Evolutionary conservation across 2,888 invertebrate genomes (phyloP).

Genomic region (Liodrosophila aerea): DNA sequence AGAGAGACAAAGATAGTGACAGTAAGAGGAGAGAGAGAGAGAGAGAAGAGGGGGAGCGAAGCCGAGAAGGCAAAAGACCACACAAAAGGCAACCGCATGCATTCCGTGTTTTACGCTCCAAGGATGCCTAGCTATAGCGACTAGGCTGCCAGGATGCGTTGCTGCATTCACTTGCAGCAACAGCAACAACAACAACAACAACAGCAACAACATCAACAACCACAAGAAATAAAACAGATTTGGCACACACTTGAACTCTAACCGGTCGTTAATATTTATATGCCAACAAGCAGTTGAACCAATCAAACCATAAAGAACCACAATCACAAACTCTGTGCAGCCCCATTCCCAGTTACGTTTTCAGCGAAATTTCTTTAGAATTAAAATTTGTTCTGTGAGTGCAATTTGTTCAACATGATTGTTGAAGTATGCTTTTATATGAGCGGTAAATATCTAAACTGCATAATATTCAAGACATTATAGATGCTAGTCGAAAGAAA

Average conservation of each 20-base stretch:
- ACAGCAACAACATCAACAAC: conserved; percentile 1
- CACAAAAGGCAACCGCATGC: conserved; percentile 29
- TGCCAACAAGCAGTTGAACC: conserved; percentile 42
- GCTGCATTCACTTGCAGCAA: conserved; percentile 10
- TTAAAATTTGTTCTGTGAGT: too few relatives aligned
- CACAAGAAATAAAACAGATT: conserved; percentile 20
- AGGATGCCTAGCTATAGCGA: conserved; percentile 38
- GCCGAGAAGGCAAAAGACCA: too few relatives aligned
- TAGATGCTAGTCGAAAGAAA: too few relatives aligned
- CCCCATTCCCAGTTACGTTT: background rate
- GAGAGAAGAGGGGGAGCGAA: too few relatives aligned
- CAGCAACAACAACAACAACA: conserved; percentile 9
- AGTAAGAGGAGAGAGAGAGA: conserved; percentile 1
- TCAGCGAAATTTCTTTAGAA: background rate
- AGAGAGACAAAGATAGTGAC: conserved; percentile 14
- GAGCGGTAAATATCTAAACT: too few relatives aligned
- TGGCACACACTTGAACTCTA: conserved; percentile 33
- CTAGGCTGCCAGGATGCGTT: conserved; percentile 16
- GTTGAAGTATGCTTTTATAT: too few relatives aligned
- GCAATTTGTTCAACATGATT: too few relatives aligned
- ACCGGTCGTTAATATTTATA: conserved; percentile 44
- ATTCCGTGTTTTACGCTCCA: conserved; percentile 27
- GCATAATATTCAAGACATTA: too few relatives aligned
- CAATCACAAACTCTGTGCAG: background rate
- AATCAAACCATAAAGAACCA: conserved; percentile 6